These are phyloP conservation scores for Darevskia mixta DNA, from an alignment of 2,797 vertebrate genomes.

Conservation along the genomic window DNA sequence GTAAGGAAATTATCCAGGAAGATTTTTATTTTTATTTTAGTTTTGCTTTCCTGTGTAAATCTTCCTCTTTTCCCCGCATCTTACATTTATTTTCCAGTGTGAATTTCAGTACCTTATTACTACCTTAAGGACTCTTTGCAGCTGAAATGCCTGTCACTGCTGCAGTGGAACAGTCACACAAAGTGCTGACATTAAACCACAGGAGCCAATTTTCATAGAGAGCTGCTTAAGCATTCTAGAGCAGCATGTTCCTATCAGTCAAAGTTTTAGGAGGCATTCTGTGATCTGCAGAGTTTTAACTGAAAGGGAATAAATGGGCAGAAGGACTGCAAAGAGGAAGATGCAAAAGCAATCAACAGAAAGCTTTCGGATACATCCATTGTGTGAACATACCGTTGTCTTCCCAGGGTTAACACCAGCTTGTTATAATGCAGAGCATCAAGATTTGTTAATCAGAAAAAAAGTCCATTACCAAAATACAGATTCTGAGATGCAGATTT, in stretches of 20 bases:
- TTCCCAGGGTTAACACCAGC: constrained; percentile 33
- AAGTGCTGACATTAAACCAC: constrained; percentile 68
- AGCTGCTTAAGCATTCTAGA: constrained; percentile 61
- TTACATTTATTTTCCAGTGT: constrained; percentile 23
- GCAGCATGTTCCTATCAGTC: constrained; percentile 52
- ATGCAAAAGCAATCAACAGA: constrained; percentile 32
- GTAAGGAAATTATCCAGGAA: background rate
- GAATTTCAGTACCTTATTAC: constrained; percentile 58
- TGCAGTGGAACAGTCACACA: constrained; percentile 47
- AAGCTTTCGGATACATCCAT: constrained; percentile 32
- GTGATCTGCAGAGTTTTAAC: constrained; percentile 54
- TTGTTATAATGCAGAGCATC: constrained; percentile 4
- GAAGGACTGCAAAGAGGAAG: background rate
- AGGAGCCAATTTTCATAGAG: constrained; percentile 63
- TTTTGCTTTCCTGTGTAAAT: background rate
- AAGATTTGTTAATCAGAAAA: background rate
- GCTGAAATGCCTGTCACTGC: constrained; percentile 50
- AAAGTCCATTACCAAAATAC: background rate
- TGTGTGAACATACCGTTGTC: constrained; percentile 7
- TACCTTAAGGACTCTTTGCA: constrained; percentile 60
- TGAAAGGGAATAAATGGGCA: background rate
- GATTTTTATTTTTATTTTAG: background rate
- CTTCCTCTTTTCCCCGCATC: background rate
- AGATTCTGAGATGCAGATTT: background rate
- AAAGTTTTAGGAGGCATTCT: constrained; percentile 53